Conservation (phyloP, 2,113 vertebrate species). For the Crotalus tigris region DNA sequence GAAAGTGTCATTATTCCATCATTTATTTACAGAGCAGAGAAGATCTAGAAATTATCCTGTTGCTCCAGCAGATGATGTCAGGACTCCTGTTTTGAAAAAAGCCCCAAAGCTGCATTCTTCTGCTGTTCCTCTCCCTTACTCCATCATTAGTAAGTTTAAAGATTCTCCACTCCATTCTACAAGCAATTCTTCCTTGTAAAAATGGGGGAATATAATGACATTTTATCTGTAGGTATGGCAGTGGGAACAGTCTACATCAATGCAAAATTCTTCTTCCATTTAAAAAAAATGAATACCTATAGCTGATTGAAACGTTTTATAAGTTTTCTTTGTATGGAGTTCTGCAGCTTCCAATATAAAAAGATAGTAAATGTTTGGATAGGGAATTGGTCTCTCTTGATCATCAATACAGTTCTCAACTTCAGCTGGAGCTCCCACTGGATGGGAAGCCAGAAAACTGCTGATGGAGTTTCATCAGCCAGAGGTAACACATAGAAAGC, state of each 20-base stretch:
- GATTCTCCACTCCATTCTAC: not conserved
- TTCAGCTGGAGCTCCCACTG: not conserved
- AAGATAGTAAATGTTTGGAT: not conserved
- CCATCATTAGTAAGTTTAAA: constrained; percentile 55
- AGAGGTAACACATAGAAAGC: not conserved
- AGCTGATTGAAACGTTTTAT: not conserved
- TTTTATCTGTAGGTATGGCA: not conserved
- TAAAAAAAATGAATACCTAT: not conserved
- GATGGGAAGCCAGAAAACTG: not conserved
- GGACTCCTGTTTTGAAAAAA: not conserved
- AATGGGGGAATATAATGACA: not conserved
- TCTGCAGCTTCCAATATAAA: not conserved
- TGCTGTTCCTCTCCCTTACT: not conserved
- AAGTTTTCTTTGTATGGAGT: not conserved
- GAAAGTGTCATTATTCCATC: not conserved
- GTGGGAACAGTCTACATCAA: not conserved
- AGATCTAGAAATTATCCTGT: not conserved
- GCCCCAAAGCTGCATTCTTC: not conserved
- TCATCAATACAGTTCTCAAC: not conserved
- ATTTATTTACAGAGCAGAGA: not conserved
- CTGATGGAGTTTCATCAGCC: not conserved
- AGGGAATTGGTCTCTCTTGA: not conserved
- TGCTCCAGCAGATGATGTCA: not conserved
- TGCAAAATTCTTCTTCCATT: not conserved
- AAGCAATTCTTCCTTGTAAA: not conserved